Evolutionary conservation across 2,888 invertebrate species (phyloP).

Genomic region (Celastrina argiolus): DNA sequence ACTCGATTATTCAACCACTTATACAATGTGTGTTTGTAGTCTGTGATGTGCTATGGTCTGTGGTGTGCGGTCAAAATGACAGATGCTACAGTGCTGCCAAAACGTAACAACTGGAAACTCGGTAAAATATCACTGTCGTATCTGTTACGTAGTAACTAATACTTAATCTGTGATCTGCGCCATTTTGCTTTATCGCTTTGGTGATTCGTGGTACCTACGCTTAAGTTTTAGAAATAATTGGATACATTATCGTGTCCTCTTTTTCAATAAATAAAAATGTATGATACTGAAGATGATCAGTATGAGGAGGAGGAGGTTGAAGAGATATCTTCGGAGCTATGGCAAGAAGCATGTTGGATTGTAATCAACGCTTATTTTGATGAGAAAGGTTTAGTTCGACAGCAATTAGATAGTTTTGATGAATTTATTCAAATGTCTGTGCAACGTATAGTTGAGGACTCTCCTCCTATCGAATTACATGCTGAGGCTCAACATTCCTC

Average conservation of each 20-base stretch:
- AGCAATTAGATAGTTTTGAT: conserved; percentile 99
- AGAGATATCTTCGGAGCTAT: conserved; percentile 97
- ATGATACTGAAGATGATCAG: conserved; percentile 74
- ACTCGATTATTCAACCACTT: too few species aligned
- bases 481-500: conserved; percentile 98
- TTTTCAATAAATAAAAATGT: conserved; percentile 45
- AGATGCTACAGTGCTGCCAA: too few species aligned
- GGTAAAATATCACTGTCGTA: too few species aligned
- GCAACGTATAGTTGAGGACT: conserved; percentile 99
- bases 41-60: too few species aligned
- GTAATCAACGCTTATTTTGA: conserved; percentile 99
- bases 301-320: conserved; percentile 93
- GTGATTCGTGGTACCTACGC: not conserved
- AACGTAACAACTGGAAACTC: too few species aligned
- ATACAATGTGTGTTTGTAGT: too few species aligned
- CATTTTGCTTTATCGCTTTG: not conserved
- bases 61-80: too few species aligned
- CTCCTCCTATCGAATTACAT: conserved; percentile 97
- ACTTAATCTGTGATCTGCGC: not conserved
- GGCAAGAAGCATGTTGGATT: conserved; percentile 99
- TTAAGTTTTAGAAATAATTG: not conserved
- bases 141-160: too few species aligned
- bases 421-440: conserved; percentile 99
- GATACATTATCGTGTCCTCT: not conserved
- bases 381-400: conserved; percentile 99